Base-by-base conservation (phyloP, 37 sponge, comb jelly and placozoan genomes). In the Cliona cf. orientalis region DNA sequence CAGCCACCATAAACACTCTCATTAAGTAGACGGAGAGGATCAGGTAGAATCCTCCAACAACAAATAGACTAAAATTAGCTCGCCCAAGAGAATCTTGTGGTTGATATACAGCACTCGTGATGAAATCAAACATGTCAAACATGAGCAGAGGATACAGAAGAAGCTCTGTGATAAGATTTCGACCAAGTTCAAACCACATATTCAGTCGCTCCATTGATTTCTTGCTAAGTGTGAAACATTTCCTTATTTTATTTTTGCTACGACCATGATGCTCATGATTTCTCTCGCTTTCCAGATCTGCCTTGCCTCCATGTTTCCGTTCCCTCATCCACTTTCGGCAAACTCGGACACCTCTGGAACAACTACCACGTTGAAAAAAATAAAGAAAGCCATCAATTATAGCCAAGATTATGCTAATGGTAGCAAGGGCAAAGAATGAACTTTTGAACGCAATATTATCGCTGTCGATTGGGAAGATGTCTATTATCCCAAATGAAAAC, bases 361-460 rank as follows among this genome's bases (percentile, higher is more conserved):
- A 79, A 41, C 70, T 58, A 61, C 80, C 72, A 42, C 74, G 23
- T 49, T 72, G 29, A 31, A 71, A 22, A 42, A 87, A 74, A 61
- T 74, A 87, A 43, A 87, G 0, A 57, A 80, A 87, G 33, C 59
- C 80, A 80, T 87, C 87, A 25, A 87, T 80, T n/a, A 37, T 7
- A 9, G 81, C 80, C 11, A 87, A 44, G 9, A 74, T 19, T 5
- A 73, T 29, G 36, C 58, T 55, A 36, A 87, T 26, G n/a, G 49
- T 58, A 0, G 80, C 41, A 6, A 87, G 68, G 25, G 36, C 23
- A 17, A 87, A 58, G 45, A 66, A 73, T 17, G 65, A 40, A 2
- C 42, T 55, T 2, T 72, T 57, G 80, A 80, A 87, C 11, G 60
- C 43, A 25, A 32, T 34, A 29, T 69, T 85, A 2, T 21, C 40